phyloP scores from a whole-genome alignment of 2,797 vertebrate species.

The Telmatherina bonti region DNA sequence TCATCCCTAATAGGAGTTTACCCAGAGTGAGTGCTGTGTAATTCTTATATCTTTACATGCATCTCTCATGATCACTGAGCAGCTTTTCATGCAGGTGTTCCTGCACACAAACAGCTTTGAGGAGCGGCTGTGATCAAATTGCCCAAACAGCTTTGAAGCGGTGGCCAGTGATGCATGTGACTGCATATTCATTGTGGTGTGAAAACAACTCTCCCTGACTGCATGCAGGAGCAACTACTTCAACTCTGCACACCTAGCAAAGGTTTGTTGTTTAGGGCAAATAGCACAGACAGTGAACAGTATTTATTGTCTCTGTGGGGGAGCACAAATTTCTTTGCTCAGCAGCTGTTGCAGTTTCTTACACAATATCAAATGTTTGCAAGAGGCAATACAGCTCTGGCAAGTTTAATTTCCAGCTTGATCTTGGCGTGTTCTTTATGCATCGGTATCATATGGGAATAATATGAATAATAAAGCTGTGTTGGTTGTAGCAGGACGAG shows the following conservation, averaged over 20 bases:
- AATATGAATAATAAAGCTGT: not conserved
- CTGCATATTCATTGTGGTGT: conserved; percentile 65
- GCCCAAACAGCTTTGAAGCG: conserved; percentile 44
- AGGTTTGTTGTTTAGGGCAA: conserved; percentile 54
- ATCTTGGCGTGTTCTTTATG: conserved; percentile 14
- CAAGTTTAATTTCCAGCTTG: conserved; percentile 40
- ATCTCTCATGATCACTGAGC: conserved; percentile 17
- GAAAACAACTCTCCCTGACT: conserved; percentile 54
- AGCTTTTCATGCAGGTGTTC: conserved; percentile 50
- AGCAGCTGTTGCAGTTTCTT: conserved; percentile 23
- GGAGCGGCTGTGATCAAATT: conserved; percentile 34
- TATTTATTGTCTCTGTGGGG: conserved; percentile 25
- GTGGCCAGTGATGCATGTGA: conserved; percentile 65
- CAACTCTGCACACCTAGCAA: conserved; percentile 45
- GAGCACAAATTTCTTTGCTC: conserved; percentile 36
- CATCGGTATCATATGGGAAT: not conserved
- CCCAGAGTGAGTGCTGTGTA: not conserved
- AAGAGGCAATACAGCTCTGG: conserved; percentile 27
- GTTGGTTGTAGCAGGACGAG: not conserved
- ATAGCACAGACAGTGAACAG: conserved; percentile 14
- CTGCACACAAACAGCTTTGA: conserved; percentile 47
- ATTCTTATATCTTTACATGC: conserved; percentile 1
- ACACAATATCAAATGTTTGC: conserved; percentile 32
- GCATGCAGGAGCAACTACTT: conserved; percentile 43
- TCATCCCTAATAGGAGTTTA: conserved; percentile 4